These are phyloP conservation scores for Antennarius maculatus DNA, from an alignment of 2,797 vertebrate genomes.

Conservation along the genomic window DNA sequence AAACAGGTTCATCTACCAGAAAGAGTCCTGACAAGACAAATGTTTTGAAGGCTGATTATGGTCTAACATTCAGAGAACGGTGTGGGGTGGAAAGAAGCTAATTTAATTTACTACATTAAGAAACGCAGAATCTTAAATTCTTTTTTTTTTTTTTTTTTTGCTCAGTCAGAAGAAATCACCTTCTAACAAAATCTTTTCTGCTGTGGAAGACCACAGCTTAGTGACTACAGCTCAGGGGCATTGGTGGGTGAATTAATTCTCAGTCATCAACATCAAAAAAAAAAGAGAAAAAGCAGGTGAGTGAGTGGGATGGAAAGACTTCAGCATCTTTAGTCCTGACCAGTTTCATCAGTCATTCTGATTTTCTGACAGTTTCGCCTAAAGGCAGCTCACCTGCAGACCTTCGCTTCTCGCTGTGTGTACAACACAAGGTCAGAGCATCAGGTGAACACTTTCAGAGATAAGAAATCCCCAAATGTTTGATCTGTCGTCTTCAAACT, in stretches of 20 bases:
- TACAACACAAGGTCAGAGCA: slow-evolving; percentile 17
- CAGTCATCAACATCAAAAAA: neutral
- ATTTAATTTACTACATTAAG: too few relatives aligned
- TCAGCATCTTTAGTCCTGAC: neutral
- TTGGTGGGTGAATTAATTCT: neutral
- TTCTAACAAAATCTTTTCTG: neutral
- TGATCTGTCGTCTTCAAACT: slow-evolving; percentile 38
- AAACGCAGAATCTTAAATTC: too few relatives aligned
- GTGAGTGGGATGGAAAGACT: neutral
- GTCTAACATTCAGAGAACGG: too few relatives aligned
- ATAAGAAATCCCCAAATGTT: slow-evolving; percentile 52
- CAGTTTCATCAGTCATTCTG: neutral
- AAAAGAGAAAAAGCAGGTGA: neutral
- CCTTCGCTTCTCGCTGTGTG: slow-evolving; percentile 20
- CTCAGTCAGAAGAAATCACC: neutral
- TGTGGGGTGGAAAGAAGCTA: too few relatives aligned
- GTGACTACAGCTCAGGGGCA: neutral
- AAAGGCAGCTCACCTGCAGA: slow-evolving; percentile 4
- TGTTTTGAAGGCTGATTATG: too few relatives aligned
- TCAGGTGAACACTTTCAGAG: slow-evolving; percentile 39
- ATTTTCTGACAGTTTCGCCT: neutral
- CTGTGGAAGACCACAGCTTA: neutral
- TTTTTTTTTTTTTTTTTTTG: neutral
- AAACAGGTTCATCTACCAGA: too few relatives aligned
- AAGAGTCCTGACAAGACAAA: too few relatives aligned